Conservation (phyloP, 1,140 invertebrate species). For the Melipona quadrifasciata region DNA sequence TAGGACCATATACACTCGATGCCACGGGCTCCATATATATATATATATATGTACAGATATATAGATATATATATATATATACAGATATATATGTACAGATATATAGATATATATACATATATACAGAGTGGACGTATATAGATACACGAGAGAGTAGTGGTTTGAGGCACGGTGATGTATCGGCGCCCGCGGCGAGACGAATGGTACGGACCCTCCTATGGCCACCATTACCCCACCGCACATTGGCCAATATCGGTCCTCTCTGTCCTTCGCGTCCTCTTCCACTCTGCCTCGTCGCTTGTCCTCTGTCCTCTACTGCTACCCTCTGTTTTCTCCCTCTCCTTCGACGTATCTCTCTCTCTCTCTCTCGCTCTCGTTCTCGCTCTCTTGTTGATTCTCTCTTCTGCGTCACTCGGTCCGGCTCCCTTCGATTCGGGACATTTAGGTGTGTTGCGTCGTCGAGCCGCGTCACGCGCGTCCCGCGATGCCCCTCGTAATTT, state of each 20-base stretch:
- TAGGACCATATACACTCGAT: conserved; percentile 75
- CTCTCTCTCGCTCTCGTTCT: background rate
- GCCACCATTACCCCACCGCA: conserved; percentile 76
- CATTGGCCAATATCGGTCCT: conserved; percentile 75
- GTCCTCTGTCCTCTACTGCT: background rate
- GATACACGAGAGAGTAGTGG: conserved; percentile 70
- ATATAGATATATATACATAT: conserved; percentile 40
- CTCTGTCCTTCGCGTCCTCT: conserved; percentile 36
- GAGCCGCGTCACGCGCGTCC: conserved; percentile 51
- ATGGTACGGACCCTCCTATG: conserved; percentile 77
- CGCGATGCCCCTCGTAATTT: conserved; percentile 58
- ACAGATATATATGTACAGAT: background rate
- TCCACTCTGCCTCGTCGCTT: background rate
- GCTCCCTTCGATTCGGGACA: conserved; percentile 40
- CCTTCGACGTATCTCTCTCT: no score
- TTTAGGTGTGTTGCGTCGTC: conserved; percentile 56
- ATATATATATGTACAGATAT: background rate
- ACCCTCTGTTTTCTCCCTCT: background rate
- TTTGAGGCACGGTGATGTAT: conserved; percentile 79
- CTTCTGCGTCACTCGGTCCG: background rate
- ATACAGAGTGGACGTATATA: conserved; percentile 59
- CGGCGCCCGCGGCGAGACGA: conserved; percentile 79
- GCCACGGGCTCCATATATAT: conserved; percentile 55
- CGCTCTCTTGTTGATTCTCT: background rate
- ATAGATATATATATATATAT: no score